Evolutionary conservation across 2,888 invertebrate species (phyloP).

Genomic region (Dryadula phaetusa): DNA sequence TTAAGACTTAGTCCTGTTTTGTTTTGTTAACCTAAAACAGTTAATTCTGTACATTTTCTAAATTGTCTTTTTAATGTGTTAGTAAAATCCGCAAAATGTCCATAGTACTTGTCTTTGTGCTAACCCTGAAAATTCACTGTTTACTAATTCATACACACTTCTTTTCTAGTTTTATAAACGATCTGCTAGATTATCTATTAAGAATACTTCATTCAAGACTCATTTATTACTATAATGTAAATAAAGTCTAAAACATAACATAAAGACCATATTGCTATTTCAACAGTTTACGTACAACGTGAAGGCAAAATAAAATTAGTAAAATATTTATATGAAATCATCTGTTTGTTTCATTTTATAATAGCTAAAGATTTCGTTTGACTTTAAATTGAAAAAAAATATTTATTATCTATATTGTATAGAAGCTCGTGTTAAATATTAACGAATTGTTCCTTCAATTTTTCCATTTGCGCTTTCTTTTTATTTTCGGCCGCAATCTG

Average conservation of each 20-base stretch:
- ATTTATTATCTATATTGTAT: neutral
- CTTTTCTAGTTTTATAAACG: too few relatives aligned
- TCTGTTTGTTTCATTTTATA: too few relatives aligned
- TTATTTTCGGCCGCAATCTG: conserved; percentile 75
- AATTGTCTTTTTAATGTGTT: neutral
- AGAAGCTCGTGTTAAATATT: conserved; percentile 7
- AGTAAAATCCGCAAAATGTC: neutral
- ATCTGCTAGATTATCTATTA: too few relatives aligned
- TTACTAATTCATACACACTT: too few relatives aligned
- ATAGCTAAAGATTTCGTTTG: too few relatives aligned
- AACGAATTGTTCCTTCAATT: conserved; percentile 42
- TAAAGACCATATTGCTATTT: too few relatives aligned
- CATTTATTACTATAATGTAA: too few relatives aligned
- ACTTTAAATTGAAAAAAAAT: neutral
- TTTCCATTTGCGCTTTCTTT: conserved; percentile 62
- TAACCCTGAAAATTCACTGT: too few relatives aligned
- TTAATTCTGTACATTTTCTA: neutral
- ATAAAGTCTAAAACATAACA: too few relatives aligned
- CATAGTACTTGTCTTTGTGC: neutral
- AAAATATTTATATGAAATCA: neutral
- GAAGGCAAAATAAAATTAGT: neutral
- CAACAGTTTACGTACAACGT: neutral
- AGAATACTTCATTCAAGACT: too few relatives aligned
- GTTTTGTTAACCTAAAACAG: too few relatives aligned
- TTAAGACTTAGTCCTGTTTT: too few relatives aligned